Conservation (phyloP, 35 echinoderm and acorn worm species). For the Strongylocentrotus purpuratus region DNA sequence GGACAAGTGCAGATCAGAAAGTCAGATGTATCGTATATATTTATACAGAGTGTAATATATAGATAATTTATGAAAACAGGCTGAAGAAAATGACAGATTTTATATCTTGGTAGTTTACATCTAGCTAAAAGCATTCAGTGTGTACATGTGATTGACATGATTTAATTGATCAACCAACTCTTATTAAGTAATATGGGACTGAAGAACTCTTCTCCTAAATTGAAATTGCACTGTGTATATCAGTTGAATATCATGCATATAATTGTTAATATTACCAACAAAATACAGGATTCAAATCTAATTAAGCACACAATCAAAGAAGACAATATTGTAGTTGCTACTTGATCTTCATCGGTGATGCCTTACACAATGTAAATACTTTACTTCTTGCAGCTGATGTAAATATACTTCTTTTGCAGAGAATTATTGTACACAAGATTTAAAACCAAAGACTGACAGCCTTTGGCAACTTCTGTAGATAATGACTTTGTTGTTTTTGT, state of each 20-base stretch:
- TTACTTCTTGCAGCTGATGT: conserved; percentile 15
- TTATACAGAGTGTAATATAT: not conserved
- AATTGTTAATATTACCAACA: not conserved
- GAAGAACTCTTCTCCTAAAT: too few relatives aligned
- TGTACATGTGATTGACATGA: not conserved
- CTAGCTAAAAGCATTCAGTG: not conserved
- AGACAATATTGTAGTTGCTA: not conserved
- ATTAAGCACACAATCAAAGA: not conserved
- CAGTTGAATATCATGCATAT: too few relatives aligned
- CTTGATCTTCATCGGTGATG: too few relatives aligned
- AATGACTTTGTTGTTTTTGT: not conserved
- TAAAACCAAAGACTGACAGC: not conserved
- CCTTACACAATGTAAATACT: not conserved
- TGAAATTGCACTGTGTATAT: too few relatives aligned
- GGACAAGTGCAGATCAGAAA: not conserved
- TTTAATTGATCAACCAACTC: not conserved
- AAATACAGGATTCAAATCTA: not conserved
- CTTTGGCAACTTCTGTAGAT: not conserved
- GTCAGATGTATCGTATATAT: not conserved
- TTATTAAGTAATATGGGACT: not conserved
- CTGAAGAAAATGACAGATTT: not conserved
- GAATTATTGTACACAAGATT: not conserved
- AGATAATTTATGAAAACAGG: not conserved
- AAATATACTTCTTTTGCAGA: not conserved
- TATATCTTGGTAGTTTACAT: not conserved